Percentiles rank a stretch among this genome's conserved stretches.
These are phyloP conservation scores for Encarsia formosa DNA, from an alignment of 2,888 invertebrate genomes.

Conservation along the genomic window DNA sequence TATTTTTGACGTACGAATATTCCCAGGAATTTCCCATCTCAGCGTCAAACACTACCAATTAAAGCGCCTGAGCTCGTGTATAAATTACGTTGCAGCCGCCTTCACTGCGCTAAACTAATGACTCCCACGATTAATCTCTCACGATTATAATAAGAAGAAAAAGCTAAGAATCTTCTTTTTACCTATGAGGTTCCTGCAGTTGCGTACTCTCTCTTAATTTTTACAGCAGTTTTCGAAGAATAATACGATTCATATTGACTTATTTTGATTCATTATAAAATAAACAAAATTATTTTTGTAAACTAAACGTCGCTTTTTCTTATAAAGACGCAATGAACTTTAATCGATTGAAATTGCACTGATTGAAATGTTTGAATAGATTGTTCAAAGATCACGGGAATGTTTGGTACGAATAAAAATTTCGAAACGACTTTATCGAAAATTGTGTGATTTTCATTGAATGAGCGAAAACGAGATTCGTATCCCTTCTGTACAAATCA, in stretches of 20 bases:
- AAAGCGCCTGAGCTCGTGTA: neutral
- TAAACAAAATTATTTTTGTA: neutral
- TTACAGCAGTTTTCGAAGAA: too few species aligned
- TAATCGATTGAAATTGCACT: too few species aligned
- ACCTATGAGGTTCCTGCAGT: too few species aligned
- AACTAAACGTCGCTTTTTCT: neutral
- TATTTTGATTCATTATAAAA: neutral
- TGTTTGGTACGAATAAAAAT: too few species aligned
- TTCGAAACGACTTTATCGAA: too few species aligned
- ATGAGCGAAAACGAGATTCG: neutral
- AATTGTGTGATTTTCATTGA: neutral
- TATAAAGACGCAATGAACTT: too few species aligned
- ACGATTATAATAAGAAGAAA: slow-evolving; percentile 1
- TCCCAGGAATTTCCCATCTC: neutral
- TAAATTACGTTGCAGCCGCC: neutral
- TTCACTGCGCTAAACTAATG: slow-evolving; percentile 2
- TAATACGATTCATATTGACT: neutral
- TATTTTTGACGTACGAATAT: neutral
- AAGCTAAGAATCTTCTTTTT: neutral
- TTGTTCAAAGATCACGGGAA: neutral
- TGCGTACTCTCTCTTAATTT: too few species aligned
- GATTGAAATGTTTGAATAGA: too few species aligned
- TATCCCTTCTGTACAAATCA: neutral
- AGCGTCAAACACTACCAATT: too few species aligned
- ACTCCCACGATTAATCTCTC: slow-evolving; percentile 18